Evolutionary conservation across 2,797 vertebrate genomes (phyloP).

Genomic region (Crenichthys baileyi): DNA sequence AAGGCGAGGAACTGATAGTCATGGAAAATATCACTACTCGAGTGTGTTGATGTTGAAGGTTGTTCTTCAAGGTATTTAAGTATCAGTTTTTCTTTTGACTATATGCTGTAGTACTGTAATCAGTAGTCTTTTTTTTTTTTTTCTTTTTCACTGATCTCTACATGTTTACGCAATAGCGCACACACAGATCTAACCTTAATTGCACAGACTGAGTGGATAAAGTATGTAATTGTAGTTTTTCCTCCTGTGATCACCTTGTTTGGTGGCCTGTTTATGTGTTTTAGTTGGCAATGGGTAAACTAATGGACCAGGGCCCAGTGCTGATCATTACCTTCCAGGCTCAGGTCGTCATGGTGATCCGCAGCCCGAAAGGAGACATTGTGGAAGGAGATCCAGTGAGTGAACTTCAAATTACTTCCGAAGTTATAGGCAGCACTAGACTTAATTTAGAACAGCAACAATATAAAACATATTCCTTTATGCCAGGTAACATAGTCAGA

Average conservation of each 20-base stretch:
- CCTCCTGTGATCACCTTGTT: neutral
- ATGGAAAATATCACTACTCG: too few relatives aligned
- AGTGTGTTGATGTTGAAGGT: too few relatives aligned
- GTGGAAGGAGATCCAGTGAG: constrained; percentile 93
- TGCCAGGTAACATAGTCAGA: neutral
- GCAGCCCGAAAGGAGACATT: constrained; percentile 87
- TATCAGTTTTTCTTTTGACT: too few relatives aligned
- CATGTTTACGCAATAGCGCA: neutral
- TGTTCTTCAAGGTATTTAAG: too few relatives aligned
- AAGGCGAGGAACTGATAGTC: too few relatives aligned
- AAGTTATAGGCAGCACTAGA: constrained; percentile 25
- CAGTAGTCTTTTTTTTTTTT: too few relatives aligned
- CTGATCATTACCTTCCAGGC: constrained; percentile 96
- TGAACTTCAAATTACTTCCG: constrained; percentile 30
- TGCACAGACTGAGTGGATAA: neutral
- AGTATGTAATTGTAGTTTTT: neutral
- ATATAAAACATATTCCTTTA: neutral
- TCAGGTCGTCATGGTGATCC: constrained; percentile 92
- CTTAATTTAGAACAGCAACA: neutral
- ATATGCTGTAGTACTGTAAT: too few relatives aligned
- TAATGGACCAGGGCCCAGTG: constrained; percentile 96
- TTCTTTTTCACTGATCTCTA: neutral
- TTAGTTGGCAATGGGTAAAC: constrained; percentile 94
- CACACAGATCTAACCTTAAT: neutral
- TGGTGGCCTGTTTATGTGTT: constrained; percentile 19